Conservation (phyloP, 2,888 invertebrate species). For the Allophyes oxyacanthae region DNA sequence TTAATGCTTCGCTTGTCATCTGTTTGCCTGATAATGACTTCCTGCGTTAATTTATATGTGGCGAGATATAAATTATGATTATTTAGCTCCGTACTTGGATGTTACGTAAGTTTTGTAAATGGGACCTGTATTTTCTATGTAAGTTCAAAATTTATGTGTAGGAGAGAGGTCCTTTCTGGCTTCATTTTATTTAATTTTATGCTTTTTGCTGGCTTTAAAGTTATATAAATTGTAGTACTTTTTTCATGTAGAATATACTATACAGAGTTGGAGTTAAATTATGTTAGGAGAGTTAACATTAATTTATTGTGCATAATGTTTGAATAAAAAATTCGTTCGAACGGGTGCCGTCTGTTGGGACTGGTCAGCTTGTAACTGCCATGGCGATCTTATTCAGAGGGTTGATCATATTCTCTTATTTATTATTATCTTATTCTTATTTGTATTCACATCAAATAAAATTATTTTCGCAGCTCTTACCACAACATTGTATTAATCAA, state of each 20-base stretch:
- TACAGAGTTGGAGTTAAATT: not conserved
- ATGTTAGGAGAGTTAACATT: not conserved
- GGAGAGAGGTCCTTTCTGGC: conserved; percentile 23
- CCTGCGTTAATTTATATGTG: conserved; percentile 76
- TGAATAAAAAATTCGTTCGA: too few relatives aligned
- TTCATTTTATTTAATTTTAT: conserved; percentile 47
- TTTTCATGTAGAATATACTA: conserved; percentile 3
- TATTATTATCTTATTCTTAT: too few relatives aligned
- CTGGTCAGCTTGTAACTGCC: too few relatives aligned
- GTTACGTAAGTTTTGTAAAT: conserved; percentile 43
- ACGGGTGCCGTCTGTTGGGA: too few relatives aligned
- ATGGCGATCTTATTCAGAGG: too few relatives aligned
- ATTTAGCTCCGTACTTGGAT: conserved; percentile 53
- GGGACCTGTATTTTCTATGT: conserved; percentile 41
- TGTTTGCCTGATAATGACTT: conserved; percentile 75
- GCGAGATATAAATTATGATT: conserved; percentile 71
- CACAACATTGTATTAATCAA: too few relatives aligned
- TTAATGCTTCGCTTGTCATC: conserved; percentile 76
- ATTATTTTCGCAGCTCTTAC: too few relatives aligned
- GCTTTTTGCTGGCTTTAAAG: conserved; percentile 13
- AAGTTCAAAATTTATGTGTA: conserved; percentile 49
- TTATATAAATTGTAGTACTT: conserved; percentile 14
- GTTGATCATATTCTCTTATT: too few relatives aligned
- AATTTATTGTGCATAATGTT: conserved; percentile 6
- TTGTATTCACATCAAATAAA: too few relatives aligned